Evolutionary conservation across 2,113 vertebrate genomes (phyloP).

Genomic region (Cyrtonyx montezumae): DNA sequence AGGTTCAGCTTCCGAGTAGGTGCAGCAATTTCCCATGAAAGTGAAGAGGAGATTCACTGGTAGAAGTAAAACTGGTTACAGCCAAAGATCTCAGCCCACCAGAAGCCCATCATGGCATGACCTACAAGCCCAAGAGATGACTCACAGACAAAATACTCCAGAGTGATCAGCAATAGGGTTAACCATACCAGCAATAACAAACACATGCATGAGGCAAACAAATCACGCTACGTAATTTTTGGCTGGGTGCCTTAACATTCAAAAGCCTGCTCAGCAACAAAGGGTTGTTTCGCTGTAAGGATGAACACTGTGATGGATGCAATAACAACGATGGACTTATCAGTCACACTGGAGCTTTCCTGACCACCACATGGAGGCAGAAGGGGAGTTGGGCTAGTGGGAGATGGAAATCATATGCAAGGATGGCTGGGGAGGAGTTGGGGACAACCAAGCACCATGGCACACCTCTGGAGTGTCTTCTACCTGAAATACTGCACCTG

Average conservation of each 20-base stretch:
- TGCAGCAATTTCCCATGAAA: background rate
- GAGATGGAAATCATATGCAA: background rate
- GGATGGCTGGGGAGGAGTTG: fast-evolving
- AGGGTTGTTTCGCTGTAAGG: background rate
- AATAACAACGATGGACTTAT: background rate
- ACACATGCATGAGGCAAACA: background rate
- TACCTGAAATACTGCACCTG: background rate
- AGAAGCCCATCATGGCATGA: background rate
- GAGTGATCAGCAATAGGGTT: background rate
- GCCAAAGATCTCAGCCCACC: background rate
- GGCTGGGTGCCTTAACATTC: background rate
- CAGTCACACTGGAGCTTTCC: fast-evolving
- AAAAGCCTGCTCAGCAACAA: background rate
- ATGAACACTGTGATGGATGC: background rate
- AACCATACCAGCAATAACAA: background rate
- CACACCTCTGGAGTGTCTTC: background rate
- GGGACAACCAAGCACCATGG: background rate
- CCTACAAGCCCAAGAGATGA: background rate
- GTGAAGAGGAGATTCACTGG: background rate
- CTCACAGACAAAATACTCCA: background rate
- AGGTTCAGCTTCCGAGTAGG: background rate
- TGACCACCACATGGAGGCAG: fast-evolving
- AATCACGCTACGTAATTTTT: background rate
- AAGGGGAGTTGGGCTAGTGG: background rate
- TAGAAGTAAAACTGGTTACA: background rate